Evolutionary conservation across 2,888 invertebrate species (phyloP), one percentile per base, ranked within the genome.

Genomic region (Dioctria linearis): DNA sequence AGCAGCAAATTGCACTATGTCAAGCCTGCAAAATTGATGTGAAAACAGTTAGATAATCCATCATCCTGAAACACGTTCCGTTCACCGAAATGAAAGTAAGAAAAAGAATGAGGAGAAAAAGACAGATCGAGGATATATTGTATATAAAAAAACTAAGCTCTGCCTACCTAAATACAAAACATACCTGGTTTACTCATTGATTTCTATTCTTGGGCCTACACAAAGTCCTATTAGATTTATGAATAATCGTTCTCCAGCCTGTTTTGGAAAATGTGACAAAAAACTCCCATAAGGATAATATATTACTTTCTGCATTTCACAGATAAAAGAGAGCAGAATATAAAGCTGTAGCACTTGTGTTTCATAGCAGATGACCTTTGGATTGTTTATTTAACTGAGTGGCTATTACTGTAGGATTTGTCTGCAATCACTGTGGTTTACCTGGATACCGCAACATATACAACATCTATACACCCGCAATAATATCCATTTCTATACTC

Each of bases 1-100:
- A 76, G 49, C 63, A 63, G 79, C 69, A 79, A 79, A 79, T 79
- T 79, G 69, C 43, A 69, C 79, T 67, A 79, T 79, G 61, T 69
- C 69, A 69, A 79, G 49, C 79, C 59, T 79, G 57, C 61, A 79
- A 69, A 79, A 79, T 71, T 79, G 69, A 79, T 79, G 79, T 67
- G 69, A 69, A 79, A 79, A 79, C 61, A 69, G 69, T 79, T 61
- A 79, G 79, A 37, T 43, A 59, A 66, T 78, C 54, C 57, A 67
- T 78, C 66, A 57, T 66, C 54, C 51, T 67, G 43, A 59, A 63
- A 25, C 8, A 61, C 63, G 49, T 76, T 63, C 25, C 63, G 11
- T 63, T 49, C 42, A 43, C 43, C 9, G n/a, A 42, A 25, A 25
- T 2, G 2, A 25, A 25, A 25, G 25, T 25, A 25, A 25, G 25